Percentiles rank a stretch among this genome's conserved stretches.
phyloP scores from a whole-genome alignment of 2,888 invertebrate genomes.

The Poecilus cupreus region DNA sequence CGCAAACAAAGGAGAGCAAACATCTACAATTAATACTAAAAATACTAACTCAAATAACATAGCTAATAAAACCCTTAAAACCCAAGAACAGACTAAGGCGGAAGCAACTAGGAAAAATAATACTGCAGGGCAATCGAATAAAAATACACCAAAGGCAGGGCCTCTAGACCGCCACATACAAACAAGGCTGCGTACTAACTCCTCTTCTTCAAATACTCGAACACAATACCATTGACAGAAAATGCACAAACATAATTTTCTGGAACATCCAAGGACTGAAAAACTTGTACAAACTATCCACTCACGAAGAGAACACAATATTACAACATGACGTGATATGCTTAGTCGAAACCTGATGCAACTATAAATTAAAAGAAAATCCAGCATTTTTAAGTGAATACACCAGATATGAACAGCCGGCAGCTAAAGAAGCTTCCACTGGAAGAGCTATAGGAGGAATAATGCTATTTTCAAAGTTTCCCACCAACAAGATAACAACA shows the following conservation, averaged over 20 bases:
- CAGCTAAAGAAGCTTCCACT: neutral
- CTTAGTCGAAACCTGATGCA: neutral
- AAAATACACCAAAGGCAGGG: neutral
- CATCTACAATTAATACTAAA: neutral
- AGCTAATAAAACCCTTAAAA: neutral
- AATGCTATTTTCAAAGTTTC: neutral
- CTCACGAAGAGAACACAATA: neutral
- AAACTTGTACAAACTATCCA: conserved; percentile 1
- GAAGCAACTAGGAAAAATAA: neutral
- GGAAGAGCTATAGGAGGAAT: neutral
- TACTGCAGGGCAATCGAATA: neutral
- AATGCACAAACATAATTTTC: neutral
- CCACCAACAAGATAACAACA: neutral
- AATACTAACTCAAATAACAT: neutral
- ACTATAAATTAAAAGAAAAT: neutral
- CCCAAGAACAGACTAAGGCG: neutral
- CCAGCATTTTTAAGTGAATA: neutral
- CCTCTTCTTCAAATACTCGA: neutral
- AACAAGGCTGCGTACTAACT: neutral
- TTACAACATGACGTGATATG: conserved; percentile 1
- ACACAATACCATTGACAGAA: neutral
- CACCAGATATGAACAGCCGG: neutral
- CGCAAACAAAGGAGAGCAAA: neutral
- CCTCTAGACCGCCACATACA: neutral
- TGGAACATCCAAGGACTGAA: conserved; percentile 11